These are phyloP conservation scores for Lepilemur septentrionalis DNA, from an alignment of 2,797 vertebrate species.

Conservation along the genomic window DNA sequence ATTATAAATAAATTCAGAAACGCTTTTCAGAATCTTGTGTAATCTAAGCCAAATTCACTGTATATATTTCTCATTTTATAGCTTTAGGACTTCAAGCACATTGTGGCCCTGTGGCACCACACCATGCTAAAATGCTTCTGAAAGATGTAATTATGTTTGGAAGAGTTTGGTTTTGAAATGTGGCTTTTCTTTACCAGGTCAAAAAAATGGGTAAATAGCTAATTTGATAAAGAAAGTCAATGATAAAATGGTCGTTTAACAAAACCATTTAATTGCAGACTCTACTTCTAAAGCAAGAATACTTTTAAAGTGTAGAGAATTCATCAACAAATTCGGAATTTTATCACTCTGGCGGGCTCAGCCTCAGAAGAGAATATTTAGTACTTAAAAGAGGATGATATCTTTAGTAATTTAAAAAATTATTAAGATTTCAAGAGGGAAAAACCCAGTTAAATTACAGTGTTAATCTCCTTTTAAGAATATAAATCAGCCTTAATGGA, in stretches of 20 bases:
- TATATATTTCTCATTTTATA: background rate
- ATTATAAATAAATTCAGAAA: background rate
- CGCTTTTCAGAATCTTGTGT: background rate
- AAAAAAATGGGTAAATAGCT: background rate
- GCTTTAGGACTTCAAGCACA: background rate
- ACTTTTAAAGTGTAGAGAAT: background rate
- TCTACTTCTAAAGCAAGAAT: background rate
- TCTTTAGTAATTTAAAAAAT: constrained; percentile 17
- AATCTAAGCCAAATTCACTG: background rate
- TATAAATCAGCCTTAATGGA: background rate
- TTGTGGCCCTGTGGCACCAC: background rate
- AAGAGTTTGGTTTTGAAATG: background rate
- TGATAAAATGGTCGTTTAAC: background rate
- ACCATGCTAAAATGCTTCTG: background rate
- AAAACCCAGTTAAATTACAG: background rate
- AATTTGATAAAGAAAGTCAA: background rate
- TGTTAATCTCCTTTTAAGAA: background rate
- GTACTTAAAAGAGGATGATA: background rate
- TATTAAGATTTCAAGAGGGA: background rate
- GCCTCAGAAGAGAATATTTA: background rate
- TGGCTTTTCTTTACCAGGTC: background rate
- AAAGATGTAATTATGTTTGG: background rate
- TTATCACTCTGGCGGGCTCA: background rate
- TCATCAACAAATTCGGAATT: background rate
- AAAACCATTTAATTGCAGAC: background rate